A percentile compares a stretch with the other conserved stretches of the same genome.
Conservation (phyloP, 2,888 invertebrate genomes). For the Chalcis sispes region DNA sequence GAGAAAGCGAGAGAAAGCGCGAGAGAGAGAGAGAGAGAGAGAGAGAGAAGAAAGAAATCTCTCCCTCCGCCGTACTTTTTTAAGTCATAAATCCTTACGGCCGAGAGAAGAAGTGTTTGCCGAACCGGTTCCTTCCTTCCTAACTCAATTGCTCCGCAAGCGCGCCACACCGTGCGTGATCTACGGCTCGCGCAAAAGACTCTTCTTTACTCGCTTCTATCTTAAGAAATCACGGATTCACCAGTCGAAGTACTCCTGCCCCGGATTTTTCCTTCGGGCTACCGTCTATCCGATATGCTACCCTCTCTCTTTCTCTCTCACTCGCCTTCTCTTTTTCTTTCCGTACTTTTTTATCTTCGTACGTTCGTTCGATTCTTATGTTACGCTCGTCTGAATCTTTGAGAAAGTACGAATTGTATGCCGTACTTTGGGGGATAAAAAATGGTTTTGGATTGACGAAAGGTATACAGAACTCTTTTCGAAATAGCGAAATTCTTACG, state of each 20-base stretch:
- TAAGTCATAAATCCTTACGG: slow-evolving; percentile 74
- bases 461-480: background rate
- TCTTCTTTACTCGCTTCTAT: slow-evolving; percentile 24
- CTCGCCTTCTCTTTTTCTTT: background rate
- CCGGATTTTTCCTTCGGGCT: slow-evolving; percentile 65
- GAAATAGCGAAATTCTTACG: background rate
- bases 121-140: slow-evolving; percentile 76
- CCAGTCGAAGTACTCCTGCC: slow-evolving; percentile 63
- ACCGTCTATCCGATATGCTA: slow-evolving; percentile 57
- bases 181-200: slow-evolving; percentile 67
- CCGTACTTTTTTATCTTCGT: background rate
- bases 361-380: no score
- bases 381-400: no score
- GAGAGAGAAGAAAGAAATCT: slow-evolving; percentile 12
- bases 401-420: no score
- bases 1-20: slow-evolving; percentile 63
- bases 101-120: slow-evolving; percentile 75
- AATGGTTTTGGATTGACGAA: slow-evolving; percentile 10
- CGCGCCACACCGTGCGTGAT: slow-evolving; percentile 66
- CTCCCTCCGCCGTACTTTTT: slow-evolving; percentile 70
- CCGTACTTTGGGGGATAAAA: no score
- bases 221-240: slow-evolving; percentile 67
- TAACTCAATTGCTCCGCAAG: slow-evolving; percentile 74
- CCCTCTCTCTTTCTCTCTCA: background rate
- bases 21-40: no score